Percentiles rank a stretch among this genome's conserved stretches.
Evolutionary conservation across 2,888 invertebrate species (phyloP).

Genomic region (Standfussiana lucernea): DNA sequence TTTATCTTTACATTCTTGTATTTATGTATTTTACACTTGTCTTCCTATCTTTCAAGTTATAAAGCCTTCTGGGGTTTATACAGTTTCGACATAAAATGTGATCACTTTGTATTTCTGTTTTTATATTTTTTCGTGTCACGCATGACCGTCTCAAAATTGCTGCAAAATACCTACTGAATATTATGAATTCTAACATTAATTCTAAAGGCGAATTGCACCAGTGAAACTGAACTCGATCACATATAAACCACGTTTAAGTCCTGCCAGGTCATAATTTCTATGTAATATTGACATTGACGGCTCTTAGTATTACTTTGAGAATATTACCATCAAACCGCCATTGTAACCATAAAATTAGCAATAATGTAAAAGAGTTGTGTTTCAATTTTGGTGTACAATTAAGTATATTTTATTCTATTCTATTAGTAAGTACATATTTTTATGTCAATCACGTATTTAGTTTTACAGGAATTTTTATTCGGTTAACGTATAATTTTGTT

Average conservation of each 20-base stretch:
- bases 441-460: background rate
- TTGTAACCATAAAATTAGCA: too few species aligned
- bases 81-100: slow-evolving; percentile 11
- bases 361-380: too few species aligned
- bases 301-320: background rate
- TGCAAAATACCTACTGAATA: background rate
- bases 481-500: background rate
- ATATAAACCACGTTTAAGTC: background rate
- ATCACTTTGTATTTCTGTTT: background rate
- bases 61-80: slow-evolving; percentile 25
- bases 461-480: background rate
- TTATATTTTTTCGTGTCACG: background rate
- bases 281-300: background rate
- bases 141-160: background rate
- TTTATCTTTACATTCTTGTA: slow-evolving; percentile 35
- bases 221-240: background rate
- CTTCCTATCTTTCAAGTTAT: slow-evolving; percentile 29
- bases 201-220: background rate
- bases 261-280: background rate
- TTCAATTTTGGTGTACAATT: too few species aligned
- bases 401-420: too few species aligned
- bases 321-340: too few species aligned
- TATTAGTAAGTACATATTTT: too few species aligned
- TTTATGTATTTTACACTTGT: slow-evolving; percentile 45
- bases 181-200: background rate